Conservation (phyloP, 2,797 vertebrate genomes). For the Bradypus variegatus region DNA sequence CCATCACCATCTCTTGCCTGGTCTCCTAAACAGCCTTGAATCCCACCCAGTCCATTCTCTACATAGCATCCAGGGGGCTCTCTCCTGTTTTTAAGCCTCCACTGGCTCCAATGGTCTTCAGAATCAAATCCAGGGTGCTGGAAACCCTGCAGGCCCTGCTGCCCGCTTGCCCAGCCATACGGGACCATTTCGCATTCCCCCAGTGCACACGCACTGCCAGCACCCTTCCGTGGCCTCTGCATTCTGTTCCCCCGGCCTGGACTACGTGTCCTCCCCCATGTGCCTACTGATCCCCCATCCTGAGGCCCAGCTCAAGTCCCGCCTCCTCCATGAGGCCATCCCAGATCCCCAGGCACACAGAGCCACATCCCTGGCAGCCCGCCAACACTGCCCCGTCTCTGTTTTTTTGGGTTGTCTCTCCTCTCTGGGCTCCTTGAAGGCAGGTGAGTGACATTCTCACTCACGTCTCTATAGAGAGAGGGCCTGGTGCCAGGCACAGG, state of each 20-base stretch:
- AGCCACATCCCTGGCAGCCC: neutral
- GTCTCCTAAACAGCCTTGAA: neutral
- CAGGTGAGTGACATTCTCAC: neutral
- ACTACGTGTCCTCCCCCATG: neutral
- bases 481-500: neutral
- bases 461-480: neutral
- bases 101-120: neutral
- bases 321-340: neutral
- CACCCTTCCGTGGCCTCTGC: neutral
- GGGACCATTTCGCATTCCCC: neutral
- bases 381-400: neutral
- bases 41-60: neutral
- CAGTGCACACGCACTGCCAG: fast-evolving
- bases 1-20: neutral
- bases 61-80: neutral
- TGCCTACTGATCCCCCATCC: neutral
- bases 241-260: neutral
- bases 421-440: neutral
- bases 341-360: neutral
- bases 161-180: neutral
- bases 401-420: neutral
- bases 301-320: neutral
- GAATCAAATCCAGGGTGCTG: neutral
- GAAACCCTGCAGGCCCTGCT: neutral
- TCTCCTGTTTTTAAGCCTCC: neutral